phyloP scores from a whole-genome alignment of 2,797 vertebrate genomes.

The Oreonectes daqikongensis region DNA sequence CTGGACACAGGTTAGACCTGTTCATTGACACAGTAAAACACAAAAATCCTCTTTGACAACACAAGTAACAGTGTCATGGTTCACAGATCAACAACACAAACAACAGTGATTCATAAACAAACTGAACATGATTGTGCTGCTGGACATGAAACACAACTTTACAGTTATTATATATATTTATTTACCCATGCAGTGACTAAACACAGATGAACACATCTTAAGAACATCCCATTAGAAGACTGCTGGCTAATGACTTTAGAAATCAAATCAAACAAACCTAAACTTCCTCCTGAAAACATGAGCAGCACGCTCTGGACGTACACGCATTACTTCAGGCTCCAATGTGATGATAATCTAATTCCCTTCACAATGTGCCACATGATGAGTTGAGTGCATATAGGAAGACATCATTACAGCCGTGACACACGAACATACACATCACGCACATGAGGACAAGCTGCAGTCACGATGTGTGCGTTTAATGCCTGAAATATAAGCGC shows the following conservation, averaged over 20 bases:
- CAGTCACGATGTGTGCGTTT: not conserved
- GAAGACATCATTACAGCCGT: conserved; percentile 4
- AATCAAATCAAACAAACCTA: conserved; percentile 58
- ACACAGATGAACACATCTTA: conserved; percentile 76
- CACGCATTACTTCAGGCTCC: conserved; percentile 44
- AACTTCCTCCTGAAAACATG: conserved; percentile 58
- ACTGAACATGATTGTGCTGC: not conserved
- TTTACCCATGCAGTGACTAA: not conserved
- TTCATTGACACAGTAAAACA: conserved; percentile 6
- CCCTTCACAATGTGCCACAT: conserved; percentile 52
- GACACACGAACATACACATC: not conserved
- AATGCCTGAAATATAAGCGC: not conserved
- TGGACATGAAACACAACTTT: not conserved
- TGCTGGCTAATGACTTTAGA: conserved; percentile 56
- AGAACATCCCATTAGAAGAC: conserved; percentile 76
- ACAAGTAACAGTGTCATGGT: not conserved
- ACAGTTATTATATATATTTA: too few species aligned
- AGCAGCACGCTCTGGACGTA: conserved; percentile 38
- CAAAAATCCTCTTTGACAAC: not conserved
- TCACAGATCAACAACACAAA: not conserved
- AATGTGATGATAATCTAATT: conserved; percentile 57
- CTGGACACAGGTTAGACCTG: conserved; percentile 32
- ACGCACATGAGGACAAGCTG: not conserved
- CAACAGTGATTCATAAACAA: not conserved
- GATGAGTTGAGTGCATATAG: conserved; percentile 51